A percentile compares a stretch with the other conserved stretches of the same genome.
phyloP scores from a whole-genome alignment of 2,113 vertebrate genomes.

The human (Homo sapiens) region GRCh38 chr1:180172001-180172500 shows the following conservation, averaged over 20 bases:
- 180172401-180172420: not conserved
- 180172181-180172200: not conserved
- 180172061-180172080: not conserved
- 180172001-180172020: not conserved
- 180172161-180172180: not conserved
- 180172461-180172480: not conserved
- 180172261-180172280: not conserved
- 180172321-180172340: not conserved
- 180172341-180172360: not conserved
- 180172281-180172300: not conserved
- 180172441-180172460: not conserved
- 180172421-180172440: not conserved
- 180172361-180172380: not conserved
- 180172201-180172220: not conserved
- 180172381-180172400: not conserved
- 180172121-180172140: not conserved
- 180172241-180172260: not conserved
- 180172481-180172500: not conserved
- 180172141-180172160: not conserved
- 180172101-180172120: not conserved
- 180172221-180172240: not conserved
- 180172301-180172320: not conserved
- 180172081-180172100: not conserved
- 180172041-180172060: not conserved
- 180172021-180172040: not conserved